Evolutionary conservation across 2,797 vertebrate species (phyloP), one percentile per base, ranked within the genome.

Genomic region (Bradypodion ventrale): DNA sequence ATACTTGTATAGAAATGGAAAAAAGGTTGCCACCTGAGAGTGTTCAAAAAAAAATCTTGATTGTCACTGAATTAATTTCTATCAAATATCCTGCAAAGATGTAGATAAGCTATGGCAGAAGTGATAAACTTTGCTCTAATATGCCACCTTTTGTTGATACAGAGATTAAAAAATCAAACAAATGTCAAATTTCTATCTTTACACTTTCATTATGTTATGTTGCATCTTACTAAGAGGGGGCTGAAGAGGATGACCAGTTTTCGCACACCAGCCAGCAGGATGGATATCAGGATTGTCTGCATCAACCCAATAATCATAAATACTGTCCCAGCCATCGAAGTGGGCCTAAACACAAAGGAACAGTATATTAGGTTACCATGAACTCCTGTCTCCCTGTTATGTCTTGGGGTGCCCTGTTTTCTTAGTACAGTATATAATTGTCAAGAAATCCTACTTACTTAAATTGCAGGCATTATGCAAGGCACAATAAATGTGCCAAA

Each of bases 281-380:
- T 97, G 97, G 87, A 97, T 96, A 65, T 97, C 97, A 5, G 96
- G 95, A 85, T 95, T 97, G 91, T 98, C 97, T 1, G 97, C 95
- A 83, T 98, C 97, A 87, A 95, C 93, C 97, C 97, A 97, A 90
- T 96, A 97, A 93, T 97, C 96, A 80, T 97, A 97, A 89, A 96
- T 95, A 82, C 93, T 95, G 60, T 94, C 96, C 97, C 97, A 98
- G 91, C 97, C 97, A 87, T 98, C 97, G 92, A 97, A 97, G 93
- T 98, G 97, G 70, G 98, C 92, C 97, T 97, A 85, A 89, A 83
- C 9, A 5, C 35, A 87, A 86, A 86, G 40, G 7, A 72, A 68
- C 1, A 79, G 63, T 0, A 62, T 0, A 56, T 80, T 83, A 85
- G 60, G 59, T 85, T 4, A 89, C 15, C 37, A 12, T n/a, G 88